Evolutionary conservation across 2,113 vertebrate species (phyloP), one percentile per base, ranked within the genome.

Genomic region (Macrotis lagotis): DNA sequence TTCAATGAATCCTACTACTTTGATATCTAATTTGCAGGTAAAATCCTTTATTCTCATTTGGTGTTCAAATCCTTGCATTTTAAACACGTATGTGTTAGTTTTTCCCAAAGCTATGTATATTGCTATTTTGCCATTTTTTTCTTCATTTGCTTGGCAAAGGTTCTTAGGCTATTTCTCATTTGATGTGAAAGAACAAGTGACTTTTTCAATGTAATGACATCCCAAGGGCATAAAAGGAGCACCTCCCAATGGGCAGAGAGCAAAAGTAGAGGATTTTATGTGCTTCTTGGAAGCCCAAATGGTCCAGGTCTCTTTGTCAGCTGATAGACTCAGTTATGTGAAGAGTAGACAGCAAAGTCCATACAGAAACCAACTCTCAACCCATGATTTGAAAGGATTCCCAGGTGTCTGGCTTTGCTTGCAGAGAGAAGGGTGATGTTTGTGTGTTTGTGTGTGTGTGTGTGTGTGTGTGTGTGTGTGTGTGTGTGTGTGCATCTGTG

Each of bases 341-440:
- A 50, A 94, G 55, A 53, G 26, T 48, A n/a, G 51, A 8, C 24
- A 50, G 25, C 51, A 96, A 94, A 89, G 91, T 91, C 8, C 91
- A 44, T 66, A 48, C 53, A 95, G 55, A 95, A 90, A 53, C 52
- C 90, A 55, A 89, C 88, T 74, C 49, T 90, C 28, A 12, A 89
- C 47, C 6, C 49, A 25, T 48, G 90, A n/a, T 89, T 90, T 96
- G 52, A 94, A 92, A 89, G 93, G 25, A 47, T 22, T 94, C 51
- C 31, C 10, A 0, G 0, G 7, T 94, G 55, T 25, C 66, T 92
- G 91, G 52, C 50, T 91, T 28, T 47, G 48, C 0, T 50, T 59
- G 22, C 59, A 48, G 44, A 59, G 19, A 90, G 1, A 44, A 44
- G 22, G 53, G 25, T n/a, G n/a, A n/a, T n/a, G 16, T 51, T 14